phyloP scores from a whole-genome alignment of 2,888 invertebrate genomes.

The Altica lythri region DNA sequence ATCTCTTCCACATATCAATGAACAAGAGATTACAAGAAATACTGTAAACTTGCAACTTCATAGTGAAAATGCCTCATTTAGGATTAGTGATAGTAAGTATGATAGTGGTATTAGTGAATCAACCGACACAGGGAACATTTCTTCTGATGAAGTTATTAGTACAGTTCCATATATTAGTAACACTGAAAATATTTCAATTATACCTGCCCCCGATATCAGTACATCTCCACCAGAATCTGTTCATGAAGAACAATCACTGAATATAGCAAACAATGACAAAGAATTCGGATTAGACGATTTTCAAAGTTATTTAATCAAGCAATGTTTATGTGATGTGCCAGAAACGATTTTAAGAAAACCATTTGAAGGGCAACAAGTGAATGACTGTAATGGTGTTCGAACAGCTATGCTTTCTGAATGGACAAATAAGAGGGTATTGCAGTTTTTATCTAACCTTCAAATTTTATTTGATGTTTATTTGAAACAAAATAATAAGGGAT shows the following conservation, averaged over 20 bases:
- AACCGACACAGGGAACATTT: too few relatives aligned
- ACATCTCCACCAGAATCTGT: conserved; percentile 13
- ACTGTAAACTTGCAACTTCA: conserved; percentile 45
- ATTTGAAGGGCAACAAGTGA: conserved; percentile 67
- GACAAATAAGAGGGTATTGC: conserved; percentile 70
- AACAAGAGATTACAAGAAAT: conserved; percentile 50
- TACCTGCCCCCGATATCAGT: conserved; percentile 48
- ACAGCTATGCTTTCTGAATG: conserved; percentile 65
- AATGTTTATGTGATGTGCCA: conserved; percentile 78
- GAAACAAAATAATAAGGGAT: conserved; percentile 81
- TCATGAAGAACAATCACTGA: conserved; percentile 3
- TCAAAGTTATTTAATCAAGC: conserved; percentile 71
- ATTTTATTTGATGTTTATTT: conserved; percentile 82
- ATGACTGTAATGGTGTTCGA: conserved; percentile 59
- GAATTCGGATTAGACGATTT: conserved; percentile 57
- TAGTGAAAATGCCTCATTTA: conserved; percentile 41
- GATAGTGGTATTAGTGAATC: conserved; percentile 29
- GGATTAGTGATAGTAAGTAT: conserved; percentile 40
- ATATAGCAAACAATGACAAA: conserved; percentile 31
- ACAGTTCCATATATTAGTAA: conserved; percentile 27
- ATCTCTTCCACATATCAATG: conserved; percentile 50
- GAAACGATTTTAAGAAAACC: conserved; percentile 72
- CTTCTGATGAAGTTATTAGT: conserved; percentile 11
- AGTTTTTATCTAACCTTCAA: conserved; percentile 83
- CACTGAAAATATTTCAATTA: conserved; percentile 42